Evolutionary conservation across 2,888 invertebrate species (phyloP).

Genomic region (Diarsia mendica): DNA sequence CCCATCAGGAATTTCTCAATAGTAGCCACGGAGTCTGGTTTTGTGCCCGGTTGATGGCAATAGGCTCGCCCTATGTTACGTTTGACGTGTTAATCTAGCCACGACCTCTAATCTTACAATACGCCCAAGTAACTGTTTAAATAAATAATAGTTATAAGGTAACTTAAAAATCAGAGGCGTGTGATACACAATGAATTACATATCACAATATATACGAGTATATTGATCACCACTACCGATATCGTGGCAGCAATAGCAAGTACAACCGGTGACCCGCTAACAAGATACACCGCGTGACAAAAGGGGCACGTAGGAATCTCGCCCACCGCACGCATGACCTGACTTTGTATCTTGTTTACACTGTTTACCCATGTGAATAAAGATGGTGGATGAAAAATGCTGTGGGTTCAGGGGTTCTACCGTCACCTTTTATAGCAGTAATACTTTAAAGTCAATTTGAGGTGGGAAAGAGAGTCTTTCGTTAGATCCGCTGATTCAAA

Average conservation of each 20-base stretch:
- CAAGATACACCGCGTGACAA: conserved; percentile 55
- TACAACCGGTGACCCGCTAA: conserved; percentile 46
- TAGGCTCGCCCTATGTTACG: no score
- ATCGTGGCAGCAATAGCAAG: conserved; percentile 29
- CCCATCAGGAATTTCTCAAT: no score
- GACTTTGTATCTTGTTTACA: conserved; percentile 65
- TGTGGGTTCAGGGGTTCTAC: neutral
- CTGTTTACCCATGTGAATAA: conserved; percentile 61
- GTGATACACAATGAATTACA: no score
- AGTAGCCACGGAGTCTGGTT: no score
- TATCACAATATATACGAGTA: neutral
- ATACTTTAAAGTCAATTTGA: neutral
- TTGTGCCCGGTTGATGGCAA: no score
- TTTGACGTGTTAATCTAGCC: no score
- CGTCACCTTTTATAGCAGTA: neutral
- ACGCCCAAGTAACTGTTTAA: no score
- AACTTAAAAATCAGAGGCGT: no score
- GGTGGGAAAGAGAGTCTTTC: no score
- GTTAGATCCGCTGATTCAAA: no score
- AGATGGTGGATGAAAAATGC: conserved; percentile 38
- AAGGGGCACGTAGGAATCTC: conserved; percentile 70
- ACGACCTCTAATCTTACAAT: no score
- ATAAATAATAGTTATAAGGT: no score
- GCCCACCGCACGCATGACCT: conserved; percentile 66
- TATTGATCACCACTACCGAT: conserved; percentile 5